Evolutionary conservation across 1,140 invertebrate species (phyloP).

Genomic region (Trichomalopsis sarcophagae): DNA sequence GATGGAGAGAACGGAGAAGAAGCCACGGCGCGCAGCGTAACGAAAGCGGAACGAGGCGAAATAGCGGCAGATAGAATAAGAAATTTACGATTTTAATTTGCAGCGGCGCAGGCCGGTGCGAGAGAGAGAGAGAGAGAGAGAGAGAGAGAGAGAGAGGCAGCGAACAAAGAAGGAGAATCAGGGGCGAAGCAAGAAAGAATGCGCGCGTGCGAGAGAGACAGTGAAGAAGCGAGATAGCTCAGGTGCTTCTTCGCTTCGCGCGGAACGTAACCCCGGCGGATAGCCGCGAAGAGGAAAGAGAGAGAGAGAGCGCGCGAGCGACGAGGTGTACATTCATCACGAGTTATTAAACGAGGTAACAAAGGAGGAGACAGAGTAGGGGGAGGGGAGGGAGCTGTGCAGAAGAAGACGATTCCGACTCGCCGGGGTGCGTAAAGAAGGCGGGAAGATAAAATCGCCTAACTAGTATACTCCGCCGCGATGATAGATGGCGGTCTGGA

Average conservation of each 20-base stretch:
- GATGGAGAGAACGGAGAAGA: conserved; percentile 16
- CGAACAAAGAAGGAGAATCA: neutral
- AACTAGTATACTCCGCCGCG: conserved; percentile 69
- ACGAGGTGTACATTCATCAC: conserved; percentile 71
- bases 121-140: neutral
- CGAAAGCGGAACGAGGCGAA: conserved; percentile 39
- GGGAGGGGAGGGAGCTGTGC: neutral
- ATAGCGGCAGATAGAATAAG: conserved; percentile 47
- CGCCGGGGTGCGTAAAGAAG: conserved; percentile 67
- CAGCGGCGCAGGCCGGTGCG: conserved; percentile 16
- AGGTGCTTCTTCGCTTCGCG: conserved; percentile 10
- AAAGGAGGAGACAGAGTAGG: conserved; percentile 61
- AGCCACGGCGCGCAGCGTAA: conserved; percentile 23
- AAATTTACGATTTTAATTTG: conserved; percentile 62
- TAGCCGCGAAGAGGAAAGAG: neutral
- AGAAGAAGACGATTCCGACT: conserved; percentile 11
- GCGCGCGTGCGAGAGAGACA: neutral
- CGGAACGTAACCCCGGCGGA: neutral
- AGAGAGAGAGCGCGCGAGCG: conserved; percentile 44
- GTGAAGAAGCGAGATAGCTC: neutral
- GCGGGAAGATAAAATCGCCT: conserved; percentile 72
- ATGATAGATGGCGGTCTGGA: conserved; percentile 71
- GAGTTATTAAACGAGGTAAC: conserved; percentile 74
- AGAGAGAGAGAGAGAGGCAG: conserved; percentile 43
- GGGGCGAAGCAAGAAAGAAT: conserved; percentile 45